phyloP scores from a whole-genome alignment of 1,140 invertebrate genomes.

The Neodiprion pinetum region DNA sequence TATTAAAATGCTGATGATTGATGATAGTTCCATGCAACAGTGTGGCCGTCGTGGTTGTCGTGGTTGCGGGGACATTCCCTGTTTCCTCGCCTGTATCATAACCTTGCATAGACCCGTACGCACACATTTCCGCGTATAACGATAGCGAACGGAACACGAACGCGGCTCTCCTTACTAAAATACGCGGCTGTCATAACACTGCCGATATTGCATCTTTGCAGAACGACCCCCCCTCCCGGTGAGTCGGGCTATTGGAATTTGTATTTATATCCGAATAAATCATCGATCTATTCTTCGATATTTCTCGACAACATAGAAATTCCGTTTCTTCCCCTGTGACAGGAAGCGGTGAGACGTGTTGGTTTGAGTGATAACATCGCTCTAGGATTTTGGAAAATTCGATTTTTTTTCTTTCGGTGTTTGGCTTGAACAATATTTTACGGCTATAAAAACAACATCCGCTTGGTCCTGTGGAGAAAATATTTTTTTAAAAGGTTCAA shows the following conservation, averaged over 20 bases:
- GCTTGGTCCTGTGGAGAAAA: too few relatives aligned
- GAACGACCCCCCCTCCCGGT: slow-evolving; percentile 3
- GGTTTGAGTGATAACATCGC: too few relatives aligned
- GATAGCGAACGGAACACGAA: too few relatives aligned
- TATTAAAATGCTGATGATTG: slow-evolving; percentile 64
- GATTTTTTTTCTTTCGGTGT: too few relatives aligned
- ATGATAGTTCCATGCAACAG: slow-evolving; percentile 58
- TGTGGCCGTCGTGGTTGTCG: slow-evolving; percentile 17
- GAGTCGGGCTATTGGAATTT: slow-evolving; percentile 30
- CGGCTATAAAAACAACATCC: too few relatives aligned
- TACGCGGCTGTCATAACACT: slow-evolving; percentile 52
- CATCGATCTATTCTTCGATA: slow-evolving; percentile 19
- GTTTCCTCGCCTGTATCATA: slow-evolving; percentile 29
- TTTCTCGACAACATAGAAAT: too few relatives aligned
- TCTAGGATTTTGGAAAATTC: too few relatives aligned
- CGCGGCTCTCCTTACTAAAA: slow-evolving; percentile 47
- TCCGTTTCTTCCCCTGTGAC: too few relatives aligned
- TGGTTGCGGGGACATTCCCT: slow-evolving; percentile 8
- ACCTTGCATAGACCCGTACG: slow-evolving; percentile 25
- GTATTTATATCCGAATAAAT: slow-evolving; percentile 48
- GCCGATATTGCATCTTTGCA: slow-evolving; percentile 55
- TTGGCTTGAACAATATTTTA: too few relatives aligned
- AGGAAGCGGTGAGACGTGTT: too few relatives aligned
- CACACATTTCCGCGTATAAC: slow-evolving; percentile 24
- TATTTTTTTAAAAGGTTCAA: too few relatives aligned